Conservation (phyloP, 2,797 vertebrate species). For the Synaphobranchus kaupii region DNA sequence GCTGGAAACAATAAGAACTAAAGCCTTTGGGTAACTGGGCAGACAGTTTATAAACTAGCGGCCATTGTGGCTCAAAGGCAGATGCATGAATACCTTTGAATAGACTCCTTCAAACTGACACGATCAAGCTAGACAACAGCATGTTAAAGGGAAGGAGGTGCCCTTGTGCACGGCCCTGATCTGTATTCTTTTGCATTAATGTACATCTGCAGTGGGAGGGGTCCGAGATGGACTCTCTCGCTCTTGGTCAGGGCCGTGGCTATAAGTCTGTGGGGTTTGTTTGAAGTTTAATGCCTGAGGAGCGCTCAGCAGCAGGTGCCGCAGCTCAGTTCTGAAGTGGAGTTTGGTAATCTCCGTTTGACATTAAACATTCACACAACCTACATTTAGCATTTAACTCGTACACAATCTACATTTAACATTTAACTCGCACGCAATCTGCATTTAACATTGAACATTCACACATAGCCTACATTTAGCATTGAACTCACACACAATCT, state of each 20-base stretch:
- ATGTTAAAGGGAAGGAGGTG: slow-evolving; percentile 81
- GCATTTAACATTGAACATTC: not conserved
- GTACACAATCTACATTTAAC: not conserved
- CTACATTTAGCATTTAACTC: not conserved
- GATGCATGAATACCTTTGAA: slow-evolving; percentile 97
- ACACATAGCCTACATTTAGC: not conserved
- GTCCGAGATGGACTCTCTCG: slow-evolving; percentile 67
- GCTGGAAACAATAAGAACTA: slow-evolving; percentile 82
- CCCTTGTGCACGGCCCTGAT: slow-evolving; percentile 66
- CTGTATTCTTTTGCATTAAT: slow-evolving; percentile 85
- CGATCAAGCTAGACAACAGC: slow-evolving; percentile 93
- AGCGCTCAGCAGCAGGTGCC: slow-evolving; percentile 66
- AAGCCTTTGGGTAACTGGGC: slow-evolving; percentile 82
- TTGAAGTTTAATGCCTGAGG: slow-evolving; percentile 71
- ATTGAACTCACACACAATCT: not conserved
- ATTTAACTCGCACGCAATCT: not conserved
- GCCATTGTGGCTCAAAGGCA: slow-evolving; percentile 86
- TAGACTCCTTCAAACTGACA: slow-evolving; percentile 93
- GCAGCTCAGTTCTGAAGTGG: slow-evolving; percentile 49
- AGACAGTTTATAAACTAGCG: slow-evolving; percentile 91
- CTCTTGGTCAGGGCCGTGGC: slow-evolving; percentile 26
- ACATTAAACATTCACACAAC: not conserved
- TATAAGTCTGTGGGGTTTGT: slow-evolving; percentile 50
- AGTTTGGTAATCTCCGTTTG: slow-evolving; percentile 48
- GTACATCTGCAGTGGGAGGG: slow-evolving; percentile 86